These are phyloP conservation scores for Catharus fuscescens DNA, from an alignment of 2,113 vertebrate genomes.

Conservation along the genomic window DNA sequence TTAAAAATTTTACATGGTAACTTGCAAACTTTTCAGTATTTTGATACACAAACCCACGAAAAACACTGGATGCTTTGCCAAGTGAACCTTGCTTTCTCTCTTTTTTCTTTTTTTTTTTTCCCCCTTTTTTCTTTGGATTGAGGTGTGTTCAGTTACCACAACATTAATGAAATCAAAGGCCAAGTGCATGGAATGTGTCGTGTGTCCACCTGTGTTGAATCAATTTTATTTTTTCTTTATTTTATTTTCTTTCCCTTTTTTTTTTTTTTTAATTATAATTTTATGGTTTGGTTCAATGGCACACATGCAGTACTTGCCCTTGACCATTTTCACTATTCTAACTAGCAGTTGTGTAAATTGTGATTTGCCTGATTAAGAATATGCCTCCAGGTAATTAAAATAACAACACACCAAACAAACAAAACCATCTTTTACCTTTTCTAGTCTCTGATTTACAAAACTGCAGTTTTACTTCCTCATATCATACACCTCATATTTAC, in stretches of 20 bases:
- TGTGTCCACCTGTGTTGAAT: neutral
- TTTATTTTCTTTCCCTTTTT: neutral
- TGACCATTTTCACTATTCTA: slow-evolving; percentile 38
- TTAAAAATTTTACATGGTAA: slow-evolving; percentile 62
- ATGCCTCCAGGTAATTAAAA: slow-evolving; percentile 54
- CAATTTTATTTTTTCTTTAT: neutral
- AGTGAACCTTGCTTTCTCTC: slow-evolving; percentile 48
- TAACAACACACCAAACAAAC: neutral
- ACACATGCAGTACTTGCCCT: neutral
- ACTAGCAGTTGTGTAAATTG: neutral
- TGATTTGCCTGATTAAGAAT: slow-evolving; percentile 25
- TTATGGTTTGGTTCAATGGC: slow-evolving; percentile 15
- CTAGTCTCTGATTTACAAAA: slow-evolving; percentile 17
- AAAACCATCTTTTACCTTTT: neutral
- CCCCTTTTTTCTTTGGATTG: neutral
- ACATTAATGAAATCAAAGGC: slow-evolving; percentile 28
- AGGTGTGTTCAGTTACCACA: slow-evolving; percentile 32
- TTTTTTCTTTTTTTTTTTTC: neutral
- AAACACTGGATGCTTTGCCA: slow-evolving; percentile 63
- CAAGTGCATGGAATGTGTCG: neutral
- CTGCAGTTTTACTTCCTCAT: neutral
- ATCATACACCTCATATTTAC: neutral
- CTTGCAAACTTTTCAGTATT: slow-evolving; percentile 76
- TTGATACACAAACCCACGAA: slow-evolving; percentile 22
- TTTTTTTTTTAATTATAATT: neutral